These are phyloP conservation scores for Sphaerolaimus hirsutus DNA, from an alignment of 2,888 invertebrate genomes.

Conservation along the genomic window DNA sequence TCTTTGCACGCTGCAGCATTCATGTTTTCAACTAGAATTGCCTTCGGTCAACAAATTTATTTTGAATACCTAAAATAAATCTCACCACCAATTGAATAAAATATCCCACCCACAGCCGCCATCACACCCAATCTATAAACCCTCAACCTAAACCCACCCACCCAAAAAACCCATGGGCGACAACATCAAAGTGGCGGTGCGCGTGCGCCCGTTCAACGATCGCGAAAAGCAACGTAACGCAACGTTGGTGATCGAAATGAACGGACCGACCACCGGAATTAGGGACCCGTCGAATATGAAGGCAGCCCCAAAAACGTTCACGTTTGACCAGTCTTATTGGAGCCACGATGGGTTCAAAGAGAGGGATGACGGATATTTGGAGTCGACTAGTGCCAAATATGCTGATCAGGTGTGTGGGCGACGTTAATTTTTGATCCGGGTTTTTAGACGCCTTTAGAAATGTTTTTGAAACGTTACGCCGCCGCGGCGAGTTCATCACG, in stretches of 20 bases:
- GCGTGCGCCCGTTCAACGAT: slow-evolving; percentile 35
- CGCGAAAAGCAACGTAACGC: slow-evolving; percentile 33
- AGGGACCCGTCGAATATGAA: slow-evolving; percentile 27
- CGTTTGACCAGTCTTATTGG: slow-evolving; percentile 37
- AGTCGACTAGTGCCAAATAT: slow-evolving; percentile 28
- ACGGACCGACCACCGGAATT: too few species aligned
- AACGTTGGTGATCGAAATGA: slow-evolving; percentile 30
- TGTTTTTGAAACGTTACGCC: too few species aligned
- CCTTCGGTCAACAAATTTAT: too few species aligned
- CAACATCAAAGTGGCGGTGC: slow-evolving; percentile 34
- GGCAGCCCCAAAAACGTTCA: slow-evolving; percentile 30
- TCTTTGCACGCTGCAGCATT: too few species aligned
- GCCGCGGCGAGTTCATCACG: too few species aligned
- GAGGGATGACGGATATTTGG: slow-evolving; percentile 29
- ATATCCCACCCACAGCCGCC: too few species aligned
- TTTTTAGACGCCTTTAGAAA: too few species aligned
- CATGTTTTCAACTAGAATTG: too few species aligned
- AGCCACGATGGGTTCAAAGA: slow-evolving; percentile 34
- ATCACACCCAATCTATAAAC: too few species aligned
- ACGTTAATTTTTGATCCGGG: too few species aligned
- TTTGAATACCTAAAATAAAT: too few species aligned
- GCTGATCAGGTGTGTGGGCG: slow-evolving; percentile 33
- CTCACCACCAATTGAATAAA: too few species aligned
- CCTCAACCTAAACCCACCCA: background rate
- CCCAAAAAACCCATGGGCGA: slow-evolving; percentile 24